A percentile compares a stretch with the other conserved stretches of the same genome.
These are phyloP conservation scores for Apteryx mantelli DNA, from an alignment of 2,113 vertebrate species.

Conservation along the genomic window DNA sequence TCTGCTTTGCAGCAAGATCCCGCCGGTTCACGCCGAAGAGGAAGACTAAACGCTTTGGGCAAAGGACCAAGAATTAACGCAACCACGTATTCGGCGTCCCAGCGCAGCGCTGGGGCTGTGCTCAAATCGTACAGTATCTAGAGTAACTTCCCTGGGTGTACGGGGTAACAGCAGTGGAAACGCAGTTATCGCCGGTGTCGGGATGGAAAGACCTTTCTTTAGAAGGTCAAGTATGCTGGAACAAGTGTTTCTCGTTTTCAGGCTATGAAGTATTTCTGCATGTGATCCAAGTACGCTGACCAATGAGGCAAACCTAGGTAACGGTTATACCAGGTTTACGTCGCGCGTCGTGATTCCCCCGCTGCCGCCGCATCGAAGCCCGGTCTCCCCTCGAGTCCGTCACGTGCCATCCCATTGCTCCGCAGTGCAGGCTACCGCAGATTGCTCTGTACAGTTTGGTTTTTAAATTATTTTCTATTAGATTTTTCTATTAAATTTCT, in stretches of 20 bases:
- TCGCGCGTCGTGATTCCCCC: not conserved
- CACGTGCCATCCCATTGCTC: not conserved
- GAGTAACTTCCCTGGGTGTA: not conserved
- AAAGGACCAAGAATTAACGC: slow-evolving; percentile 26
- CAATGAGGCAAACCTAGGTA: not conserved
- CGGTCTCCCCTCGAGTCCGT: not conserved
- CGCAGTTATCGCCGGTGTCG: not conserved
- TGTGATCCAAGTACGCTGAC: not conserved
- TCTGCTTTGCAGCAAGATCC: slow-evolving; percentile 87
- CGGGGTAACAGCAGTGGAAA: not conserved
- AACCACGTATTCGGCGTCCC: not conserved
- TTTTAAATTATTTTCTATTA: not conserved
- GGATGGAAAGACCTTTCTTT: not conserved
- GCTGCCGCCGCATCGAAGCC: not conserved
- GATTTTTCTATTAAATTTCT: not conserved
- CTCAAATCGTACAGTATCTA: not conserved
- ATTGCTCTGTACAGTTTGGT: not conserved
- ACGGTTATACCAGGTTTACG: not conserved
- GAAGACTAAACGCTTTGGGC: slow-evolving; percentile 57
- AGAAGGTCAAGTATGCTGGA: not conserved
- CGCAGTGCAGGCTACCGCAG: not conserved
- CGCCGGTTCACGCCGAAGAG: slow-evolving; percentile 69
- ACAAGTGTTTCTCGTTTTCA: not conserved
- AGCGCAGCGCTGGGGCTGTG: slow-evolving; percentile 19
- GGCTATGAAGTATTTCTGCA: not conserved